A percentile compares a stretch with the other conserved stretches of the same genome.
Conservation (phyloP, 1,140 invertebrate genomes). For the Mesaphorura yosii region DNA sequence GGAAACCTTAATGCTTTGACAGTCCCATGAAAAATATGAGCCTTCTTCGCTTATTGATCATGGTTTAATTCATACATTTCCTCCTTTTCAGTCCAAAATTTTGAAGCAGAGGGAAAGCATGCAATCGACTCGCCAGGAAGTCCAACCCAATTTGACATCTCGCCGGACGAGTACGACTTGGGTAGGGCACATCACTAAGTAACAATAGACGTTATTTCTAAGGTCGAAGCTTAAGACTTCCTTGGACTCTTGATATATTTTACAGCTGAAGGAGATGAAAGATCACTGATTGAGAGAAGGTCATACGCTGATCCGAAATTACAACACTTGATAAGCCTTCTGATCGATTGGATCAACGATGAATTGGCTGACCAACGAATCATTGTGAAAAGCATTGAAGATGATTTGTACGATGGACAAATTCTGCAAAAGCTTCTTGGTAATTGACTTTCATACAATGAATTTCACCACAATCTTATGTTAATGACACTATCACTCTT, state of each 20-base stretch:
- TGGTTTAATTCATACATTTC: too few relatives aligned
- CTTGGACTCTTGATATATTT: not conserved
- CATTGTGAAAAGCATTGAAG: constrained; percentile 91
- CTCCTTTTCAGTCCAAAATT: constrained; percentile 74
- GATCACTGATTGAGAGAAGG: constrained; percentile 84
- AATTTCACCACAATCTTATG: constrained; percentile 1
- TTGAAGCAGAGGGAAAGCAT: constrained; percentile 90
- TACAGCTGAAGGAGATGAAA: constrained; percentile 87
- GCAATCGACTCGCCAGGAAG: constrained; percentile 90
- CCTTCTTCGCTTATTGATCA: too few relatives aligned
- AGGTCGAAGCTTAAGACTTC: not conserved
- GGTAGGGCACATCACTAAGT: too few relatives aligned
- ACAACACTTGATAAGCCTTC: constrained; percentile 67
- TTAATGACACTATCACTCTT: too few relatives aligned
- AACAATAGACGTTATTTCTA: constrained; percentile 2
- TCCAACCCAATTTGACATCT: constrained; percentile 67
- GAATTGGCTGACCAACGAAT: constrained; percentile 92
- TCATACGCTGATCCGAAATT: constrained; percentile 78
- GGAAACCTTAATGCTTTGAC: too few relatives aligned
- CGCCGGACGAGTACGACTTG: constrained; percentile 81
- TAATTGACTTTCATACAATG: constrained; percentile 33
- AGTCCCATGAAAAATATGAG: too few relatives aligned
- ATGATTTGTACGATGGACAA: constrained; percentile 98
- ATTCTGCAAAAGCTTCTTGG: constrained; percentile 90
- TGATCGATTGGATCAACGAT: constrained; percentile 98